These are phyloP conservation scores for Asobara japonica DNA, from an alignment of 1,140 invertebrate species.

Conservation along the genomic window DNA sequence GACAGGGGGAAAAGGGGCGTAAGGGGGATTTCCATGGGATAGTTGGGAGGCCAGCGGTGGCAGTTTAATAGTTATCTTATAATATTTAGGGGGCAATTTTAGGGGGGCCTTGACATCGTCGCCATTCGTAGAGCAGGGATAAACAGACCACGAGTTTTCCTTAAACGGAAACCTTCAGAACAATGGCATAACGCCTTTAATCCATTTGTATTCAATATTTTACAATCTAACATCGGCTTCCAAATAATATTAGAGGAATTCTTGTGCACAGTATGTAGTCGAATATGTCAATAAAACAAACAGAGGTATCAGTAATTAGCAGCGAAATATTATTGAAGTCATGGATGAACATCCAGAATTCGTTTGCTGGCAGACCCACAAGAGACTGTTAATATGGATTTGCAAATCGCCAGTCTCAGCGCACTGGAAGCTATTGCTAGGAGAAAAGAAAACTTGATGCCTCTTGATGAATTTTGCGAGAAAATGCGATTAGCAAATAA, in stretches of 20 bases:
- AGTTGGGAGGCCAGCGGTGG: too few species aligned
- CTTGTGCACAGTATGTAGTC: background rate
- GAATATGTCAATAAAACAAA: constrained; percentile 58
- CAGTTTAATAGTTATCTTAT: too few species aligned
- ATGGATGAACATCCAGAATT: constrained; percentile 56
- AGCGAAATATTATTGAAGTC: constrained; percentile 46
- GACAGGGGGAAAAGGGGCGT: too few species aligned
- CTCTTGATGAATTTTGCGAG: background rate
- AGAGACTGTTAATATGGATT: background rate
- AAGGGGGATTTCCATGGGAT: too few species aligned
- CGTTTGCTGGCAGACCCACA: too few species aligned
- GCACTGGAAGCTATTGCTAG: background rate
- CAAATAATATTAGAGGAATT: background rate
- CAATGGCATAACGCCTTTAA: background rate
- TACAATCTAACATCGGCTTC: background rate
- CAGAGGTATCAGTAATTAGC: constrained; percentile 53
- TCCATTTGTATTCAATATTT: background rate
- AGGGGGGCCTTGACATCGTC: too few species aligned
- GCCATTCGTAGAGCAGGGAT: too few species aligned
- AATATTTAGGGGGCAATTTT: too few species aligned
- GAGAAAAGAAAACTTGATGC: background rate
- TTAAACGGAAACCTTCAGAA: background rate
- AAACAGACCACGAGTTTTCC: too few species aligned
- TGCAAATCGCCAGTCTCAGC: background rate
- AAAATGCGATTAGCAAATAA: constrained; percentile 17